Conservation (phyloP, 2,797 vertebrate genomes). For the Harpagifer antarcticus region DNA sequence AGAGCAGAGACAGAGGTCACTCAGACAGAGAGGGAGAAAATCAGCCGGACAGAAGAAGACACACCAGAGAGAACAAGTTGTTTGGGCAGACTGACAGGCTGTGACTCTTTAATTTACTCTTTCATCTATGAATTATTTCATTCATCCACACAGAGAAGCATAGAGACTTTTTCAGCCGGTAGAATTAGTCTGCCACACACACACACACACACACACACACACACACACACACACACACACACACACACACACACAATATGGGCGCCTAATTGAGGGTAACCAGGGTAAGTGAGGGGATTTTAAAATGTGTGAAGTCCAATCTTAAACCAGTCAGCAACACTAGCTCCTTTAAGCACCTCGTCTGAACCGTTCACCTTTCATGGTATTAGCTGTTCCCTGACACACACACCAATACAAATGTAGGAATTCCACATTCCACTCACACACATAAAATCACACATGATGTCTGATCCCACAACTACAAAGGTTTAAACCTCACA, state of each 20-base stretch:
- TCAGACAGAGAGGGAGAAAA: constrained; percentile 19
- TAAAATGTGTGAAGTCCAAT: constrained; percentile 73
- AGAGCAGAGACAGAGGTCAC: constrained; percentile 42
- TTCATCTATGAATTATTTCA: neutral
- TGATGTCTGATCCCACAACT: neutral
- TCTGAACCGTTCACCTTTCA: constrained; percentile 72
- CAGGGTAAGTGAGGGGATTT: constrained; percentile 64
- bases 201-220: constrained; percentile 22
- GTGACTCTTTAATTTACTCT: constrained; percentile 3
- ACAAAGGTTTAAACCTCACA: constrained; percentile 19
- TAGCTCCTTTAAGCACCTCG: constrained; percentile 64
- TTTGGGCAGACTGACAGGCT: neutral
- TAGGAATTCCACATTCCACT: constrained; percentile 32
- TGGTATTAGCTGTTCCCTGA: constrained; percentile 67
- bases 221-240: constrained; percentile 16
- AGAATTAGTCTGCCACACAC: constrained; percentile 5
- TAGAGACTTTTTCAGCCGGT: neutral
- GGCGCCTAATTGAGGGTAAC: constrained; percentile 61
- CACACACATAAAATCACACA: constrained; percentile 23
- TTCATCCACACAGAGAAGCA: constrained; percentile 14
- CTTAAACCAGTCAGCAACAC: constrained; percentile 67
- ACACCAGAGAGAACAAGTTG: neutral
- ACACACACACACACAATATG: constrained; percentile 6
- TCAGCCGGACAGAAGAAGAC: neutral
- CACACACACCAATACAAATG: constrained; percentile 29